Percentiles rank a stretch among this genome's conserved stretches.
Evolutionary conservation across 2,113 vertebrate genomes (phyloP).

Genomic region (Acanthochromis polyacanthus): DNA sequence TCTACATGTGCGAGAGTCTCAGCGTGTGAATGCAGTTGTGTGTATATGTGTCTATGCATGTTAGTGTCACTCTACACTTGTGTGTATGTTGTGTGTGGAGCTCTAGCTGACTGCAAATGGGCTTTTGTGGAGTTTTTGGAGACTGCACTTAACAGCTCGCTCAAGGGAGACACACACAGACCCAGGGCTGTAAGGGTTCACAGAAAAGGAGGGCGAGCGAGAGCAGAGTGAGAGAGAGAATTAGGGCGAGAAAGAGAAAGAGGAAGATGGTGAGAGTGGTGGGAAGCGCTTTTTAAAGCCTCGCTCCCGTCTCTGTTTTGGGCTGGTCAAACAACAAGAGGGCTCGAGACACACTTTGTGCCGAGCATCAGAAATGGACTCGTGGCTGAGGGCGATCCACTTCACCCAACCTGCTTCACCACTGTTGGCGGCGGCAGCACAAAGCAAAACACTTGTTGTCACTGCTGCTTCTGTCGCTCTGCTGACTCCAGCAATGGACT

Average conservation of each 20-base stretch:
- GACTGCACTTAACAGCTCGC: conserved; percentile 84
- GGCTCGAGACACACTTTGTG: conserved; percentile 67
- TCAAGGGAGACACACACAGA: conserved; percentile 81
- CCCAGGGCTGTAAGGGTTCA: conserved; percentile 71
- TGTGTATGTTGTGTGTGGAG: conserved; percentile 48
- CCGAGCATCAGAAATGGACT: conserved; percentile 65
- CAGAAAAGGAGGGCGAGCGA: conserved; percentile 73
- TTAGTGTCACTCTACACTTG: conserved; percentile 67
- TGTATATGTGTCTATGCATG: conserved; percentile 60
- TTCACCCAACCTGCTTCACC: conserved; percentile 56
- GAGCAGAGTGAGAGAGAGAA: conserved; percentile 60
- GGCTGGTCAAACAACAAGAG: conserved; percentile 61
- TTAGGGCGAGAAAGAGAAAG: conserved; percentile 61
- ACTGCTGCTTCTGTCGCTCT: conserved; percentile 34
- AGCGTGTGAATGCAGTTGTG: conserved; percentile 59
- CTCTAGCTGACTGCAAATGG: conserved; percentile 81
- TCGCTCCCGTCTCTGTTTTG: conserved; percentile 64
- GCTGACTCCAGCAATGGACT: conserved; percentile 27
- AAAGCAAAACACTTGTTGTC: conserved; percentile 52
- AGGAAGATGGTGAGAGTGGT: conserved; percentile 61
- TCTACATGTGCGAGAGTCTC: conserved; percentile 55
- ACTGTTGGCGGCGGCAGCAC: background rate
- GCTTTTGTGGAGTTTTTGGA: conserved; percentile 85
- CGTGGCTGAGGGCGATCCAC: conserved; percentile 57
- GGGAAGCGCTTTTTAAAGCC: conserved; percentile 73